These are phyloP conservation scores for Zootermopsis nevadensis DNA, from an alignment of 2,888 invertebrate genomes.

Conservation along the genomic window DNA sequence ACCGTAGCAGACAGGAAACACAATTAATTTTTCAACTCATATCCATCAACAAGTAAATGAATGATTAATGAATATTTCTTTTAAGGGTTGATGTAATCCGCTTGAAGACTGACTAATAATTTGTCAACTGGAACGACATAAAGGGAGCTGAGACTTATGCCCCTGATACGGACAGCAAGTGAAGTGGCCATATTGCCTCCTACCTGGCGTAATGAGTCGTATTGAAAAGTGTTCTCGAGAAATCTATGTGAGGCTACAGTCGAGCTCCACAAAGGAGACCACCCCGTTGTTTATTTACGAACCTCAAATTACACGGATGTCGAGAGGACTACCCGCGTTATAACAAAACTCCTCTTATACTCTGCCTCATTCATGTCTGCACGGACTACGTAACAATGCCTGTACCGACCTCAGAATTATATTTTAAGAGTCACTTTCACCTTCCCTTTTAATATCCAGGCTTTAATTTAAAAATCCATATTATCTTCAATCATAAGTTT, in stretches of 20 bases:
- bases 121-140: conserved; percentile 19
- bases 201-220: conserved; percentile 30
- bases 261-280: not conserved
- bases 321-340: too few relatives aligned
- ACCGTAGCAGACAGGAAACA: not conserved
- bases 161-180: not conserved
- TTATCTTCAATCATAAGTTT: too few relatives aligned
- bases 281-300: too few relatives aligned
- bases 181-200: conserved; percentile 2
- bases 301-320: too few relatives aligned
- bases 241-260: not conserved
- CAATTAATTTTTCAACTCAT: not conserved
- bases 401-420: too few relatives aligned
- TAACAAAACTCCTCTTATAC: too few relatives aligned
- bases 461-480: too few relatives aligned
- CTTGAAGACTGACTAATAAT: not conserved
- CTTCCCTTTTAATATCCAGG: too few relatives aligned
- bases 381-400: too few relatives aligned
- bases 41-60: conserved; percentile 10
- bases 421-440: too few relatives aligned
- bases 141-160: not conserved
- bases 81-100: not conserved
- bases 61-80: conserved; percentile 27
- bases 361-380: too few relatives aligned
- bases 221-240: conserved; percentile 21